A percentile compares a stretch with the other conserved stretches of the same genome.
Evolutionary conservation across 2,888 invertebrate genomes (phyloP).

Genomic region (Kryphioiulus occultus): DNA sequence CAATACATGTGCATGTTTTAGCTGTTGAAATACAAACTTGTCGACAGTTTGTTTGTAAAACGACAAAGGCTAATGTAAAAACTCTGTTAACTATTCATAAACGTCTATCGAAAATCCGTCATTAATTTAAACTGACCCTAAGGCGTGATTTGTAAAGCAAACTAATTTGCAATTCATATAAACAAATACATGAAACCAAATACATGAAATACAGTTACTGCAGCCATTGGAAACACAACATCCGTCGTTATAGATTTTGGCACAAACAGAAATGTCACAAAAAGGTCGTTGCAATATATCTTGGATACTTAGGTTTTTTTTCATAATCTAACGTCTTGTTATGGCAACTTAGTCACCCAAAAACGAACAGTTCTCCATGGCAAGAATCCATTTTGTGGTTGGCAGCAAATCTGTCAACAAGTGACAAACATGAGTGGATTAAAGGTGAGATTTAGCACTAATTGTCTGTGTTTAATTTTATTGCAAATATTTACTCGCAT

Average conservation of each 20-base stretch:
- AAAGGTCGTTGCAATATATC: not conserved
- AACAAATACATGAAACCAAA: not conserved
- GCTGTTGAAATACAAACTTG: not conserved
- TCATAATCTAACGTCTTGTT: not conserved
- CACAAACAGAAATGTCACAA: not conserved
- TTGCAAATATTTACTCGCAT: not conserved
- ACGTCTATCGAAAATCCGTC: not conserved
- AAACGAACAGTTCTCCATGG: not conserved
- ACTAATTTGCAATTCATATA: not conserved
- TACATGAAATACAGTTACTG: not conserved
- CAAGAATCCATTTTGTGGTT: not conserved
- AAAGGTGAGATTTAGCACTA: not conserved
- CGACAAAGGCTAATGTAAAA: not conserved
- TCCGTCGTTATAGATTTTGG: not conserved
- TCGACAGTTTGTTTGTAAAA: not conserved
- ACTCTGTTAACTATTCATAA: not conserved
- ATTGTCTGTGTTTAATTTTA: not conserved
- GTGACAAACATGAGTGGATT: not conserved
- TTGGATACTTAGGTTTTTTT: not conserved
- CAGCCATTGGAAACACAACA: not conserved
- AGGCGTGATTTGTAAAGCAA: not conserved
- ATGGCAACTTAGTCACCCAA: constrained; percentile 3
- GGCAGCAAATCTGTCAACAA: not conserved
- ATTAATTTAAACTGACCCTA: not conserved
- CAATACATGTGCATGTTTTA: too few relatives aligned